Evolutionary conservation across 2,797 vertebrate species (phyloP).

Genomic region (Echiichthys vipera): DNA sequence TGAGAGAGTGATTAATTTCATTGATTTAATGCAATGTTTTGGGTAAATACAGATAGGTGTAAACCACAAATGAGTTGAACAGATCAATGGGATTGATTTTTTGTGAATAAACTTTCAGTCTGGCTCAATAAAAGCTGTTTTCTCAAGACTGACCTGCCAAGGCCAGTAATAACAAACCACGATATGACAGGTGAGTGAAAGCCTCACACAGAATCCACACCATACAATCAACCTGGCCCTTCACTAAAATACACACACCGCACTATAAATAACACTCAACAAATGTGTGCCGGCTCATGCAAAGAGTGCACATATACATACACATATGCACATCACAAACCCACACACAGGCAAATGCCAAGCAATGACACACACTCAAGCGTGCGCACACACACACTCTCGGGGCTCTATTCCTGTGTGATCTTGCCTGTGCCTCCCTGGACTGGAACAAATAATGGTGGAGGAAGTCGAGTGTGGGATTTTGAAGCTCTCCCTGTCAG

Average conservation of each 20-base stretch:
- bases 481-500: conserved; percentile 80
- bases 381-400: conserved; percentile 47
- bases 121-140: conserved; percentile 63
- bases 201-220: conserved; percentile 43
- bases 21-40: conserved; percentile 79
- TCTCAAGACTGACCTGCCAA: conserved; percentile 64
- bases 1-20: conserved; percentile 75
- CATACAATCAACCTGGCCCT: conserved; percentile 26
- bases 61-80: conserved; percentile 72
- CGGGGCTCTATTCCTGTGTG: conserved; percentile 58
- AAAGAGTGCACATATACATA: conserved; percentile 23
- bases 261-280: conserved; percentile 3
- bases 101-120: conserved; percentile 71
- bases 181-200: conserved; percentile 62
- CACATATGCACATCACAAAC: conserved; percentile 29
- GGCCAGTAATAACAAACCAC: conserved; percentile 65
- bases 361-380: conserved; percentile 26
- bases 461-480: conserved; percentile 70
- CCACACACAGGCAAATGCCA: conserved; percentile 35
- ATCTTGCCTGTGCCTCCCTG: conserved; percentile 72
- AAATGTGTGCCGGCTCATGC: conserved; percentile 15
- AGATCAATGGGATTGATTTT: conserved; percentile 76
- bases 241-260: conserved; percentile 23
- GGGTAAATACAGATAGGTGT: conserved; percentile 76
- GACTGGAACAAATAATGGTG: conserved; percentile 80